Conservation (phyloP, 92 coral and sea anemone genomes). For the Blastomussa wellsi region DNA sequence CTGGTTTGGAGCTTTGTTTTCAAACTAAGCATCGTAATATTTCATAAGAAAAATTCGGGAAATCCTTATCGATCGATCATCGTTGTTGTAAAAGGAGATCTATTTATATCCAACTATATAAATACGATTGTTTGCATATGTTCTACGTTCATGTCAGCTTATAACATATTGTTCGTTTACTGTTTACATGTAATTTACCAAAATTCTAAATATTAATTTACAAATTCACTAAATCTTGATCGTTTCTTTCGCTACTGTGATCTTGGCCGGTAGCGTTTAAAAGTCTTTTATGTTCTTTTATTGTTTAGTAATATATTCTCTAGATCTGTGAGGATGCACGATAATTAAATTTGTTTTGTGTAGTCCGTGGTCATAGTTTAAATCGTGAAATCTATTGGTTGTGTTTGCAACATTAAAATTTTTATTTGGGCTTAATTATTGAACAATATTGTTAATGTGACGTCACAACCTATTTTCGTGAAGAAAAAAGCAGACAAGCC, state of each 20-base stretch:
- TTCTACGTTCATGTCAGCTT: neutral
- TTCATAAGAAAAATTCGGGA: neutral
- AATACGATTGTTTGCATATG: neutral
- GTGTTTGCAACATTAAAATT: neutral
- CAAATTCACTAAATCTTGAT: neutral
- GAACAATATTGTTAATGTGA: neutral
- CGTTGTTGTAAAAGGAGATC: neutral
- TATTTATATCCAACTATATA: neutral
- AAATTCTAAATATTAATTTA: neutral
- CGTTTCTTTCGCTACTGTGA: too few species aligned
- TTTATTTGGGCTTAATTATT: neutral
- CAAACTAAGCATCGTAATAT: neutral
- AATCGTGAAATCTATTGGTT: neutral
- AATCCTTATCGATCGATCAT: neutral
- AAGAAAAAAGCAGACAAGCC: neutral
- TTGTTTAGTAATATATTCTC: too few species aligned
- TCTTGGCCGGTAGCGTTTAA: too few species aligned
- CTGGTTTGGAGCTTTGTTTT: neutral
- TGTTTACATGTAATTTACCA: neutral
- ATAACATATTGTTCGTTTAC: neutral
- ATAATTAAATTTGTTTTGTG: neutral
- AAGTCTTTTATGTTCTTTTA: too few species aligned
- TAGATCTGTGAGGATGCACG: neutral
- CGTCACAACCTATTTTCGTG: slow-evolving; percentile 4
- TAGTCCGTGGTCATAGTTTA: neutral